Conservation (phyloP, 1,140 invertebrate species). For the Drosophila athabasca region DNA sequence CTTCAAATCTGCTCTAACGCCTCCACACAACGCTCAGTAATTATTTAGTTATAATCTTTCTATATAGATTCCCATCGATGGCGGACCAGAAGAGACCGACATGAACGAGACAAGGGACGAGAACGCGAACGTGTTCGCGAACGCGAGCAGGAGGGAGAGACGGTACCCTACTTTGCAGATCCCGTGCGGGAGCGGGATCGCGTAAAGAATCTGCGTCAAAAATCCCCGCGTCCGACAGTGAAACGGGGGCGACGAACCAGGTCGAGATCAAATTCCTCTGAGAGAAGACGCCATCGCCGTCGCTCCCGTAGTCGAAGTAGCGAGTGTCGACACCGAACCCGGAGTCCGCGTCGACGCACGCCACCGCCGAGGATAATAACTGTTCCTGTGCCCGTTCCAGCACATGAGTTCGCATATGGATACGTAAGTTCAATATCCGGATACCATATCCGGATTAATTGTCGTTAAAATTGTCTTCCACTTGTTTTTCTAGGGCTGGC, state of each 20-base stretch:
- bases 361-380: conserved; percentile 55
- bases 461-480: background rate
- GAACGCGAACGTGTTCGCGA: conserved; percentile 4
- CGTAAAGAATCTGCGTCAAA: conserved; percentile 21
- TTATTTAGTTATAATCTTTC: conserved; percentile 9
- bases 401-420: conserved; percentile 41
- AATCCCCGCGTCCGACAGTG: conserved; percentile 15
- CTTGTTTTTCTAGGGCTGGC: conserved; percentile 38
- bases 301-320: conserved; percentile 34
- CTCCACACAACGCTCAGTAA: background rate
- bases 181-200: conserved; percentile 49
- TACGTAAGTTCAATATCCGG: conserved; percentile 53
- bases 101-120: background rate
- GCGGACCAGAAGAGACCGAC: conserved; percentile 24
- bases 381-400: conserved; percentile 62
- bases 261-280: conserved; percentile 36
- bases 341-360: conserved; percentile 29
- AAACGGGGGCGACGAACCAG: conserved; percentile 5
- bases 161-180: conserved; percentile 64
- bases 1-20: background rate
- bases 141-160: conserved; percentile 2
- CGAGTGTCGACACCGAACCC: conserved; percentile 11
- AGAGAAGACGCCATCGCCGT: conserved; percentile 4
- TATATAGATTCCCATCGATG: conserved; percentile 29
- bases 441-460: background rate